These are phyloP conservation scores for Enteromius fasciolatus DNA, from an alignment of 2,797 vertebrate genomes.

Conservation along the genomic window DNA sequence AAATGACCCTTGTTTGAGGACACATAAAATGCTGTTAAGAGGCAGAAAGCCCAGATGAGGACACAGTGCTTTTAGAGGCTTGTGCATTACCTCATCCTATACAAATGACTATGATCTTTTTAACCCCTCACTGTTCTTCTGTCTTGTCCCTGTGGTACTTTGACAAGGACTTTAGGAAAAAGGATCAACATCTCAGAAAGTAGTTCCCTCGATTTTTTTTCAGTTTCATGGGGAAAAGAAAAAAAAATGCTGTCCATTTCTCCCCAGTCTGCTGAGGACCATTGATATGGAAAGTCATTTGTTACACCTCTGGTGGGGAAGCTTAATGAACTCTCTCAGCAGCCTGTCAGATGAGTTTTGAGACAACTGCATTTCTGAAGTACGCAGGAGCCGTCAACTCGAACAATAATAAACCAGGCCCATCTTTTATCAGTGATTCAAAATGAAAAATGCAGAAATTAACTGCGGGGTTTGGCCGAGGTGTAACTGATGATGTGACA, in stretches of 20 bases:
- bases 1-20: constrained; percentile 64
- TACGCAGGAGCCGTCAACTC: constrained; percentile 54
- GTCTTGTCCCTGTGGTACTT: constrained; percentile 26
- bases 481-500: constrained; percentile 26
- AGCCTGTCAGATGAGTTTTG: constrained; percentile 61
- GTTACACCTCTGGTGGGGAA: constrained; percentile 46
- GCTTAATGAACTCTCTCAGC: constrained; percentile 49
- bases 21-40: constrained; percentile 57
- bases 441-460: constrained; percentile 38
- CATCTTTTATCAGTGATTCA: constrained; percentile 30
- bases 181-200: constrained; percentile 41
- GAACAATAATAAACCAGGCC: constrained; percentile 47
- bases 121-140: constrained; percentile 26
- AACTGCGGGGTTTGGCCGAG: not conserved
- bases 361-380: constrained; percentile 52
- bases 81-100: constrained; percentile 55
- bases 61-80: not conserved
- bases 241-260: constrained; percentile 43
- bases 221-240: constrained; percentile 8
- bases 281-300: constrained; percentile 55
- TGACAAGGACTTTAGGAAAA: constrained; percentile 57
- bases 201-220: constrained; percentile 30
- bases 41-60: constrained; percentile 7
- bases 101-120: not conserved
- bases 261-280: constrained; percentile 47